Evolutionary conservation across 2,797 vertebrate genomes (phyloP).

Genomic region (Spinus olivaceus): DNA sequence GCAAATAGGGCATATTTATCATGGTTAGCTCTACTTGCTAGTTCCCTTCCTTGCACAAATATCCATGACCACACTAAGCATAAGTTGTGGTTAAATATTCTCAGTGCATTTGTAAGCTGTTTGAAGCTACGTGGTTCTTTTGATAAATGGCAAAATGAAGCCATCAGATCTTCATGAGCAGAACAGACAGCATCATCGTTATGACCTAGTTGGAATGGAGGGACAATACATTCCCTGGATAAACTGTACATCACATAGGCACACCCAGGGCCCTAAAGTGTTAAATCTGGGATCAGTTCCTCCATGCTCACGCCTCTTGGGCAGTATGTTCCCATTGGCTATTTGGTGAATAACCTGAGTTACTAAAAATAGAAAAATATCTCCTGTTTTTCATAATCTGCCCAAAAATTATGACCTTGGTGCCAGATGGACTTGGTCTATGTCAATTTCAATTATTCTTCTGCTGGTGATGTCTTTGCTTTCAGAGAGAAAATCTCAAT

Average conservation of each 20-base stretch:
- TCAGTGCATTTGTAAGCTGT: neutral
- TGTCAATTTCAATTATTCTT: slow-evolving; percentile 28
- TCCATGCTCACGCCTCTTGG: neutral
- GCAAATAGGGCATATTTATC: slow-evolving; percentile 74
- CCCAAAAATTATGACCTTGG: neutral
- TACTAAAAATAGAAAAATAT: neutral
- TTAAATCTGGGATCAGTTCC: neutral
- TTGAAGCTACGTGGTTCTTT: neutral
- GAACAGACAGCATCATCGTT: neutral
- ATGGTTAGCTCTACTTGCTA: slow-evolving; percentile 64
- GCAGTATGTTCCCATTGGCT: neutral
- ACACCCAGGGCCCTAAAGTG: neutral
- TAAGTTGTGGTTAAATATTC: slow-evolving; percentile 31
- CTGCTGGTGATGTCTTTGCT: neutral
- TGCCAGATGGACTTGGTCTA: neutral
- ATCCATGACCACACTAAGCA: neutral
- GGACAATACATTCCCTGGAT: neutral
- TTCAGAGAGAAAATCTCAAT: neutral
- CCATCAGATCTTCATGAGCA: neutral
- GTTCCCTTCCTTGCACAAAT: slow-evolving; percentile 34
- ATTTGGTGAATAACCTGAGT: neutral
- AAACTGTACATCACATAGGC: neutral
- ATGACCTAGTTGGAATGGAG: neutral
- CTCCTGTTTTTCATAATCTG: neutral
- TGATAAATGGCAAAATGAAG: neutral